Conservation (phyloP, 2,888 invertebrate species). For the Pogonocherus hispidulus region DNA sequence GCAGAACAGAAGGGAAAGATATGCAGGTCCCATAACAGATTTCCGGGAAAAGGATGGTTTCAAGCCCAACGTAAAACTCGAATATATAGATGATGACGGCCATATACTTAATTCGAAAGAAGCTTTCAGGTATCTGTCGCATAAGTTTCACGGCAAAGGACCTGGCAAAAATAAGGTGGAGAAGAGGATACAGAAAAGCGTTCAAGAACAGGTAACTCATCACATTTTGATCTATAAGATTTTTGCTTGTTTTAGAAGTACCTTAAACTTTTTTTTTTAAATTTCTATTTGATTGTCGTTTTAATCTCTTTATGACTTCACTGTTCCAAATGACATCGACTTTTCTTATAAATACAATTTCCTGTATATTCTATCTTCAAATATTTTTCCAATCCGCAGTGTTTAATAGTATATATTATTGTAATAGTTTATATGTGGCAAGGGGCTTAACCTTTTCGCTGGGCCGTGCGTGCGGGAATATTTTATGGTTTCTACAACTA, state of each 20-base stretch:
- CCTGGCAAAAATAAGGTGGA: slow-evolving; percentile 99
- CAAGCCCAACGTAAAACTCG: slow-evolving; percentile 94
- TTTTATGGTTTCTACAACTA: too few relatives aligned
- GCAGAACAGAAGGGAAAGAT: slow-evolving; percentile 76
- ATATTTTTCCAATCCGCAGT: too few relatives aligned
- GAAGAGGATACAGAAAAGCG: slow-evolving; percentile 93
- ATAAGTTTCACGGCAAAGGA: slow-evolving; percentile 99
- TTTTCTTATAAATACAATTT: too few relatives aligned
- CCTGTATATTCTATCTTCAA: too few relatives aligned
- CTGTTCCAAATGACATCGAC: too few relatives aligned
- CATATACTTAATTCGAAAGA: slow-evolving; percentile 94
- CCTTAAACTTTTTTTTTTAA: neutral
- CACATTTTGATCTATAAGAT: neutral
- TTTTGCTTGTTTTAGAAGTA: neutral
- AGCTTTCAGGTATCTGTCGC: slow-evolving; percentile 90
- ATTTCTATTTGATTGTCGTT: too few relatives aligned
- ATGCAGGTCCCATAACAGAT: slow-evolving; percentile 88
- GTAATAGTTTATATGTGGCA: too few relatives aligned
- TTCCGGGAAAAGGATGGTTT: slow-evolving; percentile 93
- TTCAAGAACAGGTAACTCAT: slow-evolving; percentile 90
- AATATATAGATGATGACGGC: slow-evolving; percentile 98
- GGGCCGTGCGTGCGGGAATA: too few relatives aligned
- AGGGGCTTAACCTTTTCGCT: too few relatives aligned
- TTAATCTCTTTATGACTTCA: too few relatives aligned
- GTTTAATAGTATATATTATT: too few relatives aligned